Evolutionary conservation across 2,888 invertebrate genomes (phyloP).

Genomic region (Laothoe populi): DNA sequence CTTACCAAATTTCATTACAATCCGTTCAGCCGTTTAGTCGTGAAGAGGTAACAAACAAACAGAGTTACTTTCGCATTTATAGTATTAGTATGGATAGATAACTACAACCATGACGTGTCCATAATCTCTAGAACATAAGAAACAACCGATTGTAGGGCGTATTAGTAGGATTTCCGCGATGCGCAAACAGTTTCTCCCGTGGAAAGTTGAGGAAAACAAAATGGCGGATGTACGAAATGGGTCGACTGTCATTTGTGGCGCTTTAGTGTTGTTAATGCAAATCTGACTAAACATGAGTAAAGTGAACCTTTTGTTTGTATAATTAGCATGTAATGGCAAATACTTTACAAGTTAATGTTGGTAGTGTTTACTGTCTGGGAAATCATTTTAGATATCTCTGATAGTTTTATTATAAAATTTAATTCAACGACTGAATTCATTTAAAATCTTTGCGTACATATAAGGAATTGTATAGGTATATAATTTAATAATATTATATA

Average conservation of each 20-base stretch:
- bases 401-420: too few species aligned
- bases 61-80: too few species aligned
- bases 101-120: neutral
- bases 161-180: constrained; percentile 63
- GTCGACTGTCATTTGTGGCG: neutral
- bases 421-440: too few species aligned
- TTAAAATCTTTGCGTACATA: too few species aligned
- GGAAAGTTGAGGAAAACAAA: constrained; percentile 57
- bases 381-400: too few species aligned
- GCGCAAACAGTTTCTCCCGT: constrained; percentile 63
- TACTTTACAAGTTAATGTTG: neutral
- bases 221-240: constrained; percentile 29
- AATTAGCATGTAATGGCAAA: neutral
- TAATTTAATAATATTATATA: too few species aligned
- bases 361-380: too few species aligned
- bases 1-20: too few species aligned
- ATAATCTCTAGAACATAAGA: neutral
- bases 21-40: too few species aligned
- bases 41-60: too few species aligned
- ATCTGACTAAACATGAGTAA: neutral
- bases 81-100: too few species aligned
- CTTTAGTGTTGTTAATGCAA: constrained; percentile 1
- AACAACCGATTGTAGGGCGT: constrained; percentile 48
- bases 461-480: too few species aligned
- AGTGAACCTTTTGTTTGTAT: neutral